Evolutionary conservation across 53 echinoderm and acorn worm genomes (phyloP), one percentile per base, ranked within the genome.

Genomic region (Astropecten irregularis): DNA sequence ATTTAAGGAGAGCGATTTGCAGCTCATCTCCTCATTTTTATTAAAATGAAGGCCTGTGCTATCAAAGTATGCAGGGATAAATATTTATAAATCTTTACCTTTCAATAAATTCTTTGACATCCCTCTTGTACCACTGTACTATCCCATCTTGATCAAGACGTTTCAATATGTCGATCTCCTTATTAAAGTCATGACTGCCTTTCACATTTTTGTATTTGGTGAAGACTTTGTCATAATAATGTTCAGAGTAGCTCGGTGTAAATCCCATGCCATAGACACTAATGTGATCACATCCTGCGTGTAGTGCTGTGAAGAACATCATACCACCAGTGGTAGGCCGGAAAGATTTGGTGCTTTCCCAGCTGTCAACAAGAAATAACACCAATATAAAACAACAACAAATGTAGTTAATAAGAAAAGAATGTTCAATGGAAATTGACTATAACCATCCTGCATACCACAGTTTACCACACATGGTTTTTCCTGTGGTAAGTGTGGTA

Each of bases 241-340:
- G 93, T 57, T 91, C 91, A 0, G 96, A 46, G 86, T 93, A 96
- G 3, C 62, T 29, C 11, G 29, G 31, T 16, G 86, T 96, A 76
- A 89, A 93, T 36, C 96, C 96, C 89, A 96, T 96, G 21, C 96
- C 96, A 56, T 96, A 96, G 4, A 96, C 91, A 34, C 89, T 87
- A 30, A 96, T 32, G 10, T 18, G 32, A 25, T 96, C 96, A 40
- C 96, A 96, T 8, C 95, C 95, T 16, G 82, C 84, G 10, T 96
- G 93, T 3, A 96, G 87, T 2, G 96, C 96, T 0, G 91, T 84
- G 71, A 93, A 86, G 25, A 96, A 84, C 96, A 96, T 96, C 73
- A 93, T 84, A 11, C 85, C 93, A 18, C 96, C 96, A 0, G 96
- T 96, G 2, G 93, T 91, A n/a, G 96, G 96, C 29, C 96, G 93